A percentile compares a stretch with the other conserved stretches of the same genome.
These are phyloP conservation scores for Drosophila anomelani DNA, from an alignment of 2,888 invertebrate genomes.

Conservation along the genomic window DNA sequence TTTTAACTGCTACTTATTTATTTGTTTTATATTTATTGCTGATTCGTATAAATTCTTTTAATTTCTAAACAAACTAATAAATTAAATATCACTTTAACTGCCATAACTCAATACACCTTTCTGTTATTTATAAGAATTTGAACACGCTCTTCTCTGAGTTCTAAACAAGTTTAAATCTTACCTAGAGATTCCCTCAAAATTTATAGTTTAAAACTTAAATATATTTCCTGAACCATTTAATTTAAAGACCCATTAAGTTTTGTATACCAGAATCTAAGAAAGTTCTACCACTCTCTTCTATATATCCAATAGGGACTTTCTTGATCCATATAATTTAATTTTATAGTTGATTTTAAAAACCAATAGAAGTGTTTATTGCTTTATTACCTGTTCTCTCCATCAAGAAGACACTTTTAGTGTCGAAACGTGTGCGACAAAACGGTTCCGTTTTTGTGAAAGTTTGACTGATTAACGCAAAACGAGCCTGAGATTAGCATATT, in stretches of 20 bases:
- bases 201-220: background rate
- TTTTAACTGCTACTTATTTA: too few relatives aligned
- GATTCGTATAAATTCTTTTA: too few relatives aligned
- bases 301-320: background rate
- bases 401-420: conserved; percentile 20
- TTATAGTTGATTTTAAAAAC: conserved; percentile 13
- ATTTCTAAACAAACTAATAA: background rate
- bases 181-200: background rate
- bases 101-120: background rate
- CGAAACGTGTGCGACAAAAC: conserved; percentile 56
- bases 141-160: background rate
- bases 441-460: conserved; percentile 71
- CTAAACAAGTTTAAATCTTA: background rate
- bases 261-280: background rate
- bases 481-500: conserved; percentile 49
- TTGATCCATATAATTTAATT: background rate
- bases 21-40: too few relatives aligned
- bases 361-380: conserved; percentile 7
- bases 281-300: background rate
- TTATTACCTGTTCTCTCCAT: conserved; percentile 11
- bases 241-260: background rate
- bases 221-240: background rate
- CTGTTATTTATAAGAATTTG: background rate
- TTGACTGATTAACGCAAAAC: conserved; percentile 56
- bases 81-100: background rate